phyloP scores from a whole-genome alignment of 2,888 invertebrate genomes.

The Chelonus formosanus region DNA sequence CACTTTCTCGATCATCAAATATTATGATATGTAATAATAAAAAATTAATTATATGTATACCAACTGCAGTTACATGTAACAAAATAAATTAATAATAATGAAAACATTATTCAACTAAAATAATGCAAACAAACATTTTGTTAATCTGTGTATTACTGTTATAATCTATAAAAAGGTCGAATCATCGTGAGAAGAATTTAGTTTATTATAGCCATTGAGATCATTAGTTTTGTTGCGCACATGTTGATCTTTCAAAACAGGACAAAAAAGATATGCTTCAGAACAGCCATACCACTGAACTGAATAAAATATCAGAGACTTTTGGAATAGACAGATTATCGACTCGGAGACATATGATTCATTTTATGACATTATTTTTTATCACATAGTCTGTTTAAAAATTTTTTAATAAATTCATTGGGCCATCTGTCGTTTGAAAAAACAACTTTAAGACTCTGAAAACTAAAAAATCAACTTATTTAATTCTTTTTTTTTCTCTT shows the following conservation, averaged over 20 bases:
- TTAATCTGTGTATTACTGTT: too few relatives aligned
- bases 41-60: too few relatives aligned
- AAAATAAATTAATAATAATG: too few relatives aligned
- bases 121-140: too few relatives aligned
- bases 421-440: slow-evolving; percentile 18
- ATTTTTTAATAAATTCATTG: slow-evolving; percentile 14
- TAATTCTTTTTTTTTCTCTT: too few relatives aligned
- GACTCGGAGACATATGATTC: slow-evolving; percentile 25
- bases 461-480: slow-evolving; percentile 11
- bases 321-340: slow-evolving; percentile 30
- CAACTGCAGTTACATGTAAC: too few relatives aligned
- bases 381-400: slow-evolving; percentile 26
- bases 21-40: too few relatives aligned
- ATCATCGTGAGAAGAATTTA: slow-evolving; percentile 15
- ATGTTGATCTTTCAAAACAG: slow-evolving; percentile 6
- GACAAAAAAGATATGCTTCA: slow-evolving; percentile 8
- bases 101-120: too few relatives aligned
- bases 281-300: slow-evolving; percentile 7
- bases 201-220: too few relatives aligned
- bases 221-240: slow-evolving; percentile 23
- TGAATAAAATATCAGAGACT: background rate
- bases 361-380: slow-evolving; percentile 28
- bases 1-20: too few relatives aligned
- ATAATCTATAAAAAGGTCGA: slow-evolving; percentile 2
- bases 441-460: background rate